Percentiles rank a stretch among this genome's conserved stretches.
Evolutionary conservation across 2,888 invertebrate species (phyloP).

Genomic region (Globia sparganii): DNA sequence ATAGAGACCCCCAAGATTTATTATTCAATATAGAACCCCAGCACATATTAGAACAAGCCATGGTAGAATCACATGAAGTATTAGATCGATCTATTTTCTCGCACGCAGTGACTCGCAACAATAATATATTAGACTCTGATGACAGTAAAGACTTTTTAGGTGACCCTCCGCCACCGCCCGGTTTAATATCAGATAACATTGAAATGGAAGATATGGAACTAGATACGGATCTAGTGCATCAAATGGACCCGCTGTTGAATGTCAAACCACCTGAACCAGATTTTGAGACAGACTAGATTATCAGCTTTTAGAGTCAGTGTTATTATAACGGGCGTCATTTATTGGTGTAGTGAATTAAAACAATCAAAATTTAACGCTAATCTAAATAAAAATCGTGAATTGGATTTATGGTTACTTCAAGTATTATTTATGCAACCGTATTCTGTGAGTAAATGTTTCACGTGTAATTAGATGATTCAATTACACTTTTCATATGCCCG

Average conservation of each 20-base stretch:
- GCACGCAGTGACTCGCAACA: conserved; percentile 30
- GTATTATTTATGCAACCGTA: not conserved
- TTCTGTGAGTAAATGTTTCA: conserved; percentile 14
- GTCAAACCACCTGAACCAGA: conserved; percentile 52
- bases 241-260: conserved; percentile 52
- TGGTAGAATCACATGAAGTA: conserved; percentile 51
- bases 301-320: conserved; percentile 23
- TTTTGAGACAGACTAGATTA: conserved; percentile 49
- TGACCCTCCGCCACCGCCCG: conserved; percentile 49
- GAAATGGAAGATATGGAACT: conserved; percentile 58
- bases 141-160: conserved; percentile 65
- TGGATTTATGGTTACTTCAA: conserved; percentile 3
- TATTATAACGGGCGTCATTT: not conserved
- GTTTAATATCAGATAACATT: conserved; percentile 58
- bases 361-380: conserved; percentile 5
- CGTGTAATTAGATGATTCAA: not conserved
- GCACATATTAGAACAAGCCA: conserved; percentile 60
- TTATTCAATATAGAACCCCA: conserved; percentile 62
- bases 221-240: conserved; percentile 50
- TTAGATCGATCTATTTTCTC: conserved; percentile 53
- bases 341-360: conserved; percentile 24
- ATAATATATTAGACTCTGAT: conserved; percentile 57
- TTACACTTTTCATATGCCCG: not conserved
- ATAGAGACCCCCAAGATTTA: conserved; percentile 72
- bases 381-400: conserved; percentile 12